These are phyloP conservation scores for Actias luna DNA, from an alignment of 2,888 invertebrate genomes.

Conservation along the genomic window DNA sequence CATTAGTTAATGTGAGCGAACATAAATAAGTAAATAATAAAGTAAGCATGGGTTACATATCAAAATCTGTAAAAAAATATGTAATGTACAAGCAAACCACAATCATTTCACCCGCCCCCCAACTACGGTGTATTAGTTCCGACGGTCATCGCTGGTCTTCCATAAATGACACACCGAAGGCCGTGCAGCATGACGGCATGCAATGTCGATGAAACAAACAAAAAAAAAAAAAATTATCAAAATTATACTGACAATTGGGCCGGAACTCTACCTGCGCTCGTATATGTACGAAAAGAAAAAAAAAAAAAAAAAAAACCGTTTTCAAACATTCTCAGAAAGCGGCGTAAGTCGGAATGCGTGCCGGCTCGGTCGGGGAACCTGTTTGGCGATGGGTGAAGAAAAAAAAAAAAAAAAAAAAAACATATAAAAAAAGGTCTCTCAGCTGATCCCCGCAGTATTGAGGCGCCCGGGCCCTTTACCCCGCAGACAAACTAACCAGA, in stretches of 20 bases:
- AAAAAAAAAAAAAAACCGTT: conserved; percentile 2
- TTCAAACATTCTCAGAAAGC: conserved; percentile 8
- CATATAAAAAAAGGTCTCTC: conserved; percentile 1
- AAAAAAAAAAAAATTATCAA: background rate
- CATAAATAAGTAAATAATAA: too few species aligned
- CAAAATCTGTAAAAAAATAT: too few species aligned
- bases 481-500: too few species aligned
- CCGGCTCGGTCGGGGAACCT: conserved; percentile 1
- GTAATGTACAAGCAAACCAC: background rate
- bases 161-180: background rate
- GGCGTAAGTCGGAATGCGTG: conserved; percentile 5
- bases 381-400: background rate
- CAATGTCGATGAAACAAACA: background rate
- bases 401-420: background rate
- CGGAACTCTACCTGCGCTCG: conserved; percentile 8
- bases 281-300: too few species aligned
- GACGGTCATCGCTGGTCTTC: too few species aligned
- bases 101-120: background rate
- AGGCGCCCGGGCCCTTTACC: conserved; percentile 5
- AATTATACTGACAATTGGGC: conserved; percentile 5
- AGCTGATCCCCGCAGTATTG: conserved; percentile 3
- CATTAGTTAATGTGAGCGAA: too few species aligned
- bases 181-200: background rate
- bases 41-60: too few species aligned
- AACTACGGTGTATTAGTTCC: too few species aligned